Conservation (phyloP, 2,113 vertebrate genomes). For the Archocentrus centrarchus region DNA sequence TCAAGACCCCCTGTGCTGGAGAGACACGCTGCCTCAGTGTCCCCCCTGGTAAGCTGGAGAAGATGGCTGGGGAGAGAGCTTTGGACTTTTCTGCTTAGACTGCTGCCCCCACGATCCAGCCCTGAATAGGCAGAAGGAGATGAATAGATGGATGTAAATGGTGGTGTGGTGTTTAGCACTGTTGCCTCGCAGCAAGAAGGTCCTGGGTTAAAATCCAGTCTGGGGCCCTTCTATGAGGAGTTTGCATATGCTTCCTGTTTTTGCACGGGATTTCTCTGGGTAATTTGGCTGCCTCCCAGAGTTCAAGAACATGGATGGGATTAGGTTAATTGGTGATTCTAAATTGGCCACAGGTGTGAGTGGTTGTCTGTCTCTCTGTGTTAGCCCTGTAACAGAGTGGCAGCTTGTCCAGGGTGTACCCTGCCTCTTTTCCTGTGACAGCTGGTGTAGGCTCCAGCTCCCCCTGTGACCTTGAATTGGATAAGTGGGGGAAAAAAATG, state of each 20-base stretch:
- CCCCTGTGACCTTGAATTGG: background rate
- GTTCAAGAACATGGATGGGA: background rate
- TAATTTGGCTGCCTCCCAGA: fast-evolving
- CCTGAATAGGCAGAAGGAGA: too few species aligned
- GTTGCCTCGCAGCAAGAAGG: background rate
- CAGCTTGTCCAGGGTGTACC: background rate
- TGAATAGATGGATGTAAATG: background rate
- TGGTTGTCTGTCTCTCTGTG: background rate
- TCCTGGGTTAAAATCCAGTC: background rate
- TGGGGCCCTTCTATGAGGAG: background rate
- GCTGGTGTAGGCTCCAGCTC: background rate
- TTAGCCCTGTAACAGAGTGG: background rate
- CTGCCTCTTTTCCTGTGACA: background rate
- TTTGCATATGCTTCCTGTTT: background rate
- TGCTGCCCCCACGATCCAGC: too few species aligned
- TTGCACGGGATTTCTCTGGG: background rate
- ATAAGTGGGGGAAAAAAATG: background rate
- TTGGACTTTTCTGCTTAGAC: too few species aligned
- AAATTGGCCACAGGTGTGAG: background rate
- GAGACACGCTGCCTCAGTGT: too few species aligned
- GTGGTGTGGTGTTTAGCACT: background rate
- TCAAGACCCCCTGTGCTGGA: too few species aligned
- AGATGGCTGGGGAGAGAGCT: too few species aligned
- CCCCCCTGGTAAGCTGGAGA: too few species aligned
- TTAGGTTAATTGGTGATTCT: background rate